Conservation (phyloP, 2,797 vertebrate species). For the Chelon auratus region DNA sequence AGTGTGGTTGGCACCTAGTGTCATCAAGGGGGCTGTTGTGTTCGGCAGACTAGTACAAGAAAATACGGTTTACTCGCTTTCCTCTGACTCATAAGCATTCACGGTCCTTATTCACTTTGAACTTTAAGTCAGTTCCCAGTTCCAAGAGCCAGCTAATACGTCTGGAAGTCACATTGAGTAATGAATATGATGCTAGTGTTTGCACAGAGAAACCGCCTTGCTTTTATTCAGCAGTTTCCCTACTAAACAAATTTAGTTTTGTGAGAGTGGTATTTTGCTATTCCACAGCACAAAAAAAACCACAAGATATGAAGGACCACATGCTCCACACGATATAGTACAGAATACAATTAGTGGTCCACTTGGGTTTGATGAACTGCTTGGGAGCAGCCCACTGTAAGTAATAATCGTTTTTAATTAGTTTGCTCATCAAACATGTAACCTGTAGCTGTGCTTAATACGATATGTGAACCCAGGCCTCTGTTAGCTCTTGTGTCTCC, state of each 20-base stretch:
- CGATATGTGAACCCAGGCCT: constrained; percentile 38
- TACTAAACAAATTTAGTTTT: background rate
- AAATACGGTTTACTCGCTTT: constrained; percentile 56
- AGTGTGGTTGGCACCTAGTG: constrained; percentile 66
- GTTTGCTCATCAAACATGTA: constrained; percentile 53
- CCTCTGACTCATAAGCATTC: constrained; percentile 44
- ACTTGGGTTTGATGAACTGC: constrained; percentile 1
- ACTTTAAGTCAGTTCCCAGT: constrained; percentile 43
- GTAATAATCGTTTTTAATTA: constrained; percentile 21
- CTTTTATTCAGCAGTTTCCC: constrained; percentile 28
- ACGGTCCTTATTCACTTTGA: constrained; percentile 36
- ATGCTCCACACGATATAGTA: background rate
- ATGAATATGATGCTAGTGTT: constrained; percentile 21
- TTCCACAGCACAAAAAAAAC: background rate
- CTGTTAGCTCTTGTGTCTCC: constrained; percentile 65
- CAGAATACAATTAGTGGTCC: background rate
- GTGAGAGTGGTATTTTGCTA: constrained; percentile 9
- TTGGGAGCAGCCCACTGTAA: background rate
- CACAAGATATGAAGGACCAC: background rate
- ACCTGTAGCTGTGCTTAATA: constrained; percentile 53
- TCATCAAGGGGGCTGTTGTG: constrained; percentile 72
- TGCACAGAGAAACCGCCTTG: constrained; percentile 14
- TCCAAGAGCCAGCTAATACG: constrained; percentile 23
- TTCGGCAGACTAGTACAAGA: constrained; percentile 53
- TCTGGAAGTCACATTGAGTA: constrained; percentile 32